phyloP scores from a whole-genome alignment of 1,140 invertebrate species.

The Lethocerus indicus region DNA sequence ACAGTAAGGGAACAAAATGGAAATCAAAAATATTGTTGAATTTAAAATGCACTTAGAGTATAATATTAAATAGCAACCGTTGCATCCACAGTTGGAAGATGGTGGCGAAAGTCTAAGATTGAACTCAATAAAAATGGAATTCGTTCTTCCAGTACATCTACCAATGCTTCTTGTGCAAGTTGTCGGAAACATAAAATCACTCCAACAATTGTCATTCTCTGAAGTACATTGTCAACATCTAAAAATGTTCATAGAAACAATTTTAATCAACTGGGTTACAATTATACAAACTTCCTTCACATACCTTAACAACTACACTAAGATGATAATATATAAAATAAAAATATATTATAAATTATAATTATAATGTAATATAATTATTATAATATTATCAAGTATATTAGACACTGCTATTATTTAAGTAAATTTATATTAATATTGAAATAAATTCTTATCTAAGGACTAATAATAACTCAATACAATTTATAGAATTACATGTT shows the following conservation, averaged over 20 bases:
- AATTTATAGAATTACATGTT: not conserved
- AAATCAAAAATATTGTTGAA: not conserved
- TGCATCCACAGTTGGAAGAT: slow-evolving; percentile 76
- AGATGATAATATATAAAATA: not conserved
- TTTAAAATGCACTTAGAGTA: not conserved
- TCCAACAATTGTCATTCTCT: slow-evolving; percentile 94
- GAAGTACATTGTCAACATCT: slow-evolving; percentile 84
- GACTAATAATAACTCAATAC: too few relatives aligned
- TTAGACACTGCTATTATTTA: too few relatives aligned
- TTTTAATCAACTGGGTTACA: not conserved
- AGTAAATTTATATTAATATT: too few relatives aligned
- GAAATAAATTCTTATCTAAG: too few relatives aligned
- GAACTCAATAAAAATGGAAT: slow-evolving; percentile 96
- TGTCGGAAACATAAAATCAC: slow-evolving; percentile 92
- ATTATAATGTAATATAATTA: not conserved
- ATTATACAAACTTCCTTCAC: not conserved
- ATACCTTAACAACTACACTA: not conserved
- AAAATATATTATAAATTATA: not conserved
- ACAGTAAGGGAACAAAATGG: not conserved
- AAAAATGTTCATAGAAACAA: slow-evolving; percentile 13
- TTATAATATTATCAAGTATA: not conserved
- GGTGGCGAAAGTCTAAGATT: slow-evolving; percentile 85
- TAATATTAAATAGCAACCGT: slow-evolving; percentile 37
- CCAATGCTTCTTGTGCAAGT: slow-evolving; percentile 79
- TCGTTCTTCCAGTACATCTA: slow-evolving; percentile 83